Evolutionary conservation across 2,797 vertebrate species (phyloP), one percentile per base, ranked within the genome.

Genomic region (Hylomyscus alleni): DNA sequence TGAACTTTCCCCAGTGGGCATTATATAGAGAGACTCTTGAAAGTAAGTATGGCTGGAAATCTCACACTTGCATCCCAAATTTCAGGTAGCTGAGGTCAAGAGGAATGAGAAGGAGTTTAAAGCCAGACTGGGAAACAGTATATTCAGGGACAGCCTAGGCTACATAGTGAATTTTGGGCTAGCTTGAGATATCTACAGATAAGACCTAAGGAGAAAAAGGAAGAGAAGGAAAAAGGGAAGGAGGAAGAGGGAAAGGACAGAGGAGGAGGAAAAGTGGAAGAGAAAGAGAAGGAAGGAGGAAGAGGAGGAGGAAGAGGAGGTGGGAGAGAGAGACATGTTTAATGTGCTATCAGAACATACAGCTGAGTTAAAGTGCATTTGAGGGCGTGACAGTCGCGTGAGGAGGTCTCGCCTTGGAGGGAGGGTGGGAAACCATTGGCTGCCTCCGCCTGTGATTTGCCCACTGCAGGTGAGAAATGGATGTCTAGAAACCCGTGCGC

Each of bases 401-500:
- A 69, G 67, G 67, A 65, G 73, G 58, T 34, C 62, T 90, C 67
- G 58, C 65, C 87, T 81, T 15, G 29, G 19, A 96, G 75, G 0
- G 4, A 52, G 60, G 56, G 47, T 76, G 72, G 77, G 67, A 95
- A 97, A 78, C 37, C 78, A 31, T 82, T 85, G 82, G 72, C 85
- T 69, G 56, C 73, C 92, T 31, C 56, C 72, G 44, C 12, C 0
- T 44, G 44, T 20, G 65, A 76, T 31, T 56, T 76, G 92, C 92
- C 95, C 91, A n/a, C 50, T 81, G 84, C 0, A 3, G 83, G 65
- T 73, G 84, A 92, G 73, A 89, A 94, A 76, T 0, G 22, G 90
- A 52, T 88, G 69, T 76, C 80, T 92, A 93, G 94, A 93, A 97
- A 86, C 92, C 69, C 62, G 62, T 81, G 88, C 90, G 91, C 60